Evolutionary conservation across 2,888 invertebrate genomes (phyloP), one percentile per base, ranked within the genome.

Genomic region (Patella pellucida): DNA sequence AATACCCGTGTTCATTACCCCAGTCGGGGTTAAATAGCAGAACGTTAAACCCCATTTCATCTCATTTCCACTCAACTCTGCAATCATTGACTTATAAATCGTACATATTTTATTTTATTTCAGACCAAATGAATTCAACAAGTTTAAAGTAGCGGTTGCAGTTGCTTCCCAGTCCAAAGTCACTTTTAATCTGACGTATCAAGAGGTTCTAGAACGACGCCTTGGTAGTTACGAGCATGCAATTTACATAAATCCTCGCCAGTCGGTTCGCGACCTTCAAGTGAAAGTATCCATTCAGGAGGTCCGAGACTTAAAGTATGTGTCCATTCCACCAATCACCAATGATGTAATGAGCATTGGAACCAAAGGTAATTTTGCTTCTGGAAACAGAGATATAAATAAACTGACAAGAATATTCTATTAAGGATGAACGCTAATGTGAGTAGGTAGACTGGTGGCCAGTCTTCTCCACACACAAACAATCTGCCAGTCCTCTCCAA

Each of bases 101-200:
- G 7, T 41, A 41, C 41, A 41, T 41, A 41, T 4, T 31, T 31
- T 31, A 31, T 52, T 67, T 73, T 73, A 31, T 80, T 83, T 12
- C 82, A 88, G 88, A 73, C 84, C 86, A 7, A 76, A 85, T 70
- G 86, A 87, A 79, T 85, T 85, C 69, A 87, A 87, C 79, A 84
- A 78, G 71, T 88, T 88, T 81, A 83, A 85, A 27, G 86, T 89
- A 15, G 93, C 93, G 0, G 93, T 95, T 67, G 95, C 95, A 86
- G 92, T 95, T 7, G 94, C 94, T 79, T 92, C 94, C 0, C 90
- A 92, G 75, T 92, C 93, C 19, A 93, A 93, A 78, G 94, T 94
- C 0, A 91, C 92, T 1, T 95, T 96, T 89, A 94, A 94, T 85
- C 89, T 95, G 80, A 94, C 93, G 0, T 96, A 96, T 88, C 94